phyloP scores from a whole-genome alignment of 2,113 vertebrate genomes.

The Pantherophis guttatus region DNA sequence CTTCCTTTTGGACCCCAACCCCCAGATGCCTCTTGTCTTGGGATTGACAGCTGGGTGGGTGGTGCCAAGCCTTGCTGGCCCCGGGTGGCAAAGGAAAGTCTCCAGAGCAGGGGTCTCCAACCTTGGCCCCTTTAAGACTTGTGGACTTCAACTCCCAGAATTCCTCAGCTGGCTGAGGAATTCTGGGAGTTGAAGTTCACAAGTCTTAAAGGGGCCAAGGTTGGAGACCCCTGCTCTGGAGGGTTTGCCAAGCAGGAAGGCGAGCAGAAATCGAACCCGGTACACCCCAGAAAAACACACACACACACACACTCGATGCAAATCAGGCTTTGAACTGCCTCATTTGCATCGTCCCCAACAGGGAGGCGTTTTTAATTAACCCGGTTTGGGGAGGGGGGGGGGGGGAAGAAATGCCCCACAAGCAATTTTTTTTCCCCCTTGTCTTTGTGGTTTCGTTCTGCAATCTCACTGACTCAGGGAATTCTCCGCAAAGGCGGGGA shows the following conservation, averaged over 20 bases:
- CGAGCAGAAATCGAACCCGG: background rate
- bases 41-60: background rate
- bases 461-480: background rate
- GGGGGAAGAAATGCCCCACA: background rate
- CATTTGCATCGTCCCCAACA: background rate
- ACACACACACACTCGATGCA: background rate
- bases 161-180: no score
- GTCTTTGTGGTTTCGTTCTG: background rate
- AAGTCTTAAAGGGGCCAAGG: no score
- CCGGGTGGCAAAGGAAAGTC: fast-evolving
- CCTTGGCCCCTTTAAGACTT: no score
- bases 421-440: background rate
- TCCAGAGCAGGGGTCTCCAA: no score
- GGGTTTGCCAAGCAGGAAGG: background rate
- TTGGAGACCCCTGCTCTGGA: background rate
- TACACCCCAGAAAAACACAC: no score
- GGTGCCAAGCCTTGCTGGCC: background rate
- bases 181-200: no score
- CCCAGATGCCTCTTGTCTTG: no score
- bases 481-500: background rate
- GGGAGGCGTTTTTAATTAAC: background rate
- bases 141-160: no score
- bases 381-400: no score
- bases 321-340: no score
- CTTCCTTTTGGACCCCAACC: no score